Conservation (phyloP, 2,797 vertebrate genomes). For the Huso huso region DNA sequence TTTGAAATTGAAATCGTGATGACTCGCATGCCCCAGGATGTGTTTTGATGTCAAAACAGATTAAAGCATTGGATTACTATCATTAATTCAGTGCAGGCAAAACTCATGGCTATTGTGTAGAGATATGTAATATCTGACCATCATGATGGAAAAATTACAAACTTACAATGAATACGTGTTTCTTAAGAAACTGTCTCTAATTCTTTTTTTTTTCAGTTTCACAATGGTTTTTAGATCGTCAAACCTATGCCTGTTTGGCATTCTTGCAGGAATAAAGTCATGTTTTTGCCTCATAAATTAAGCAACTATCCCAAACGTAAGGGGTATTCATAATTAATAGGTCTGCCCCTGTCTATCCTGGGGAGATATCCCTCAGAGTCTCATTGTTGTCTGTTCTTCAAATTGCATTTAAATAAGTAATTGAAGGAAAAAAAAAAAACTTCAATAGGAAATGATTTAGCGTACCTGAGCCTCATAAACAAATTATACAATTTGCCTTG, state of each 20-base stretch:
- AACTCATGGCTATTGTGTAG: background rate
- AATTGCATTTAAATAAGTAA: conserved; percentile 62
- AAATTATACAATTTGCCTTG: background rate
- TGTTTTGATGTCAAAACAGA: background rate
- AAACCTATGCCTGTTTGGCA: background rate
- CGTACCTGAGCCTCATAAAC: background rate
- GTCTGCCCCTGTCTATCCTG: conserved; percentile 46
- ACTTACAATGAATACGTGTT: background rate
- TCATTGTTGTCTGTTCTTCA: conserved; percentile 56
- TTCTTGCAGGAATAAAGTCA: background rate
- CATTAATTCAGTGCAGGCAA: background rate
- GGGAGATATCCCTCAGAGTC: conserved; percentile 45
- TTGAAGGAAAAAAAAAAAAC: conserved; percentile 50
- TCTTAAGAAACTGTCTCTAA: background rate
- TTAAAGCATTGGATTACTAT: background rate
- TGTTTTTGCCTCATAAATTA: conserved; percentile 59
- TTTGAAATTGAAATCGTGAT: background rate
- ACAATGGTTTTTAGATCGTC: too few relatives aligned
- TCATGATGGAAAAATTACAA: background rate
- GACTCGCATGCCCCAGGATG: background rate
- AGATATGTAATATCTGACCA: background rate
- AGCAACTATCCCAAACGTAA: conserved; percentile 57
- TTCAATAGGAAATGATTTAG: conserved; percentile 45
- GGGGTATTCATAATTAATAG: conserved; percentile 65
- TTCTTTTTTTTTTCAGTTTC: background rate